phyloP scores from a whole-genome alignment of 1,140 invertebrate genomes.

The Propsilocerus akamusi region DNA sequence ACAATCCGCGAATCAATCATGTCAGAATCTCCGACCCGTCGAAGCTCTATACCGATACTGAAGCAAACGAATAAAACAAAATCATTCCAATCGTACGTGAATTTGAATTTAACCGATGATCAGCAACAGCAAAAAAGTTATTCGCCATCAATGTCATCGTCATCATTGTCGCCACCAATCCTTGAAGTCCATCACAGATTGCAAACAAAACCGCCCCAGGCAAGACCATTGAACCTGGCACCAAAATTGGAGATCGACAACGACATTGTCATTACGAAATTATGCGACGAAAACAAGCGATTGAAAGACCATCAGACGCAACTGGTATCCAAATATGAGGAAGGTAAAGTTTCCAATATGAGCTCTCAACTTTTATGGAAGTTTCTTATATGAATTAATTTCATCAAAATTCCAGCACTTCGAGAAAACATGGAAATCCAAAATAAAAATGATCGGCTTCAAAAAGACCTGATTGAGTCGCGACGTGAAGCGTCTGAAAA shows the following conservation, averaged over 20 bases:
- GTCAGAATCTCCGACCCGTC: neutral
- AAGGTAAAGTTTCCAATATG: neutral
- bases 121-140: neutral
- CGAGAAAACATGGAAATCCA: conserved; percentile 1
- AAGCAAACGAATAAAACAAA: neutral
- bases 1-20: neutral
- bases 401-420: neutral
- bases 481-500: neutral
- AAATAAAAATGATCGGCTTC: neutral
- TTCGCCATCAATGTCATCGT: neutral
- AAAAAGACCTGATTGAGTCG: neutral
- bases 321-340: conserved; percentile 1
- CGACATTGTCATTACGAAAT: neutral
- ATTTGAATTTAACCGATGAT: neutral
- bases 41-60: neutral
- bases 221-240: neutral
- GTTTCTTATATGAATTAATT: neutral
- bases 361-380: neutral
- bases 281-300: neutral
- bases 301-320: conserved; percentile 1
- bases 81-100: conserved; percentile 1
- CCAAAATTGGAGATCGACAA: conserved; percentile 1
- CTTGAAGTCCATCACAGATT: too few relatives aligned
- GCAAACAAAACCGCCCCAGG: neutral
- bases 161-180: too few relatives aligned